Evolutionary conservation across 2,113 vertebrate genomes (phyloP), one percentile per base, ranked within the genome.

Genomic region (Turdus rufiventris): DNA sequence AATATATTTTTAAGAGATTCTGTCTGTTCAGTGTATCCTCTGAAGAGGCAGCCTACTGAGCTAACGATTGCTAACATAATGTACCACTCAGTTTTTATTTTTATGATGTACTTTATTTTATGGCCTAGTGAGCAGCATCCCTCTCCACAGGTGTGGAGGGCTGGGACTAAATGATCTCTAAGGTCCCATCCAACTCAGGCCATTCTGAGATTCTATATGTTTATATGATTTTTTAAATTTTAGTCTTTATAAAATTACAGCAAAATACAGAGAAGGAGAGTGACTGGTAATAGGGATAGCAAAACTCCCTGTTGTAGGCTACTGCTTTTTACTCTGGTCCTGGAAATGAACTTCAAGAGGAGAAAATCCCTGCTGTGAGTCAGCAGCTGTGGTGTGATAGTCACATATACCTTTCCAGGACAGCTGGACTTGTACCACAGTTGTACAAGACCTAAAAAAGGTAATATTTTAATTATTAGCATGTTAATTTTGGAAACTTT

Each of bases 61-160:
- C 14, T 24, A 50, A 50, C 0, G 0, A 5, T 26, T 72, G 29
- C 40, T 89, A 63, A 61, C 4, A n/a, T 10, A 66, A 62, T 0
- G 1, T 56, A 77, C 15, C 16, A 71, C 28, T 56, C 23, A 33
- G 9, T 31, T 76, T 73, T 61, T 43, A 18, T 66, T 76, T 94
- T 83, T 14, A 71, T 58, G 8, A 34, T 16, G 20, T 10, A 54
- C 36, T 74, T 60, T 66, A 25, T 68, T 67, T 82, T 48, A 47
- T 40, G 14, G 45, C 40, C 18, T 47, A 60, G 45, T 60, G 29
- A 47, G 20, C 25, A 53, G 14, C 40, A 75, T 40, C n/a, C 9
- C 25, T 74, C 28, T 51, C 28, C 58, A 51, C 51, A 38, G 60
- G 36, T 66, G 43, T 57, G 21, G 19, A 15, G 12, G 16, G 6